A percentile compares a stretch with the other conserved stretches of the same genome.
phyloP scores from a whole-genome alignment of 2,113 vertebrate species.

The Nipponia nippon region DNA sequence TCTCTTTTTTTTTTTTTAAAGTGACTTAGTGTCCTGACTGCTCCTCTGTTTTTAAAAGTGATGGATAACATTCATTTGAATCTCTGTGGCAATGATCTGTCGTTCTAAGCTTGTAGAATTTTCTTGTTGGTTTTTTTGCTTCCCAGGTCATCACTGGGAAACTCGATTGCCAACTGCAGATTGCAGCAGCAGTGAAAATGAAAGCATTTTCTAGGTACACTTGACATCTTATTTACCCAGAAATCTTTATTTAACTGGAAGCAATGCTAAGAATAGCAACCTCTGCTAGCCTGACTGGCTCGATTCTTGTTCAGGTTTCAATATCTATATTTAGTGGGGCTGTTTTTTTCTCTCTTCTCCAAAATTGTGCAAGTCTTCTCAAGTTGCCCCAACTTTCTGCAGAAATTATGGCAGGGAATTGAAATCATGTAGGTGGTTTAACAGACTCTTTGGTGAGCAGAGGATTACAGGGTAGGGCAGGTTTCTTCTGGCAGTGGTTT shows the following conservation, averaged over 20 bases:
- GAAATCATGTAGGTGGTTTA: background rate
- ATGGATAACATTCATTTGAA: background rate
- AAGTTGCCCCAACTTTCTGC: background rate
- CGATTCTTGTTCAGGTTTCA: background rate
- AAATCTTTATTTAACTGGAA: conserved; percentile 15
- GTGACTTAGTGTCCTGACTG: background rate
- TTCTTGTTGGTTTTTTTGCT: background rate
- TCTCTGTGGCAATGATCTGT: background rate
- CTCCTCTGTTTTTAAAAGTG: background rate
- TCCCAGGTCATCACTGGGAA: background rate
- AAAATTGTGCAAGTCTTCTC: background rate
- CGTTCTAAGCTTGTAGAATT: background rate
- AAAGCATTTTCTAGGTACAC: background rate
- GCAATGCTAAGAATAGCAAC: background rate
- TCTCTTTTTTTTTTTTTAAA: background rate
- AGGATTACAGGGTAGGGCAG: background rate
- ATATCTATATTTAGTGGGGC: background rate
- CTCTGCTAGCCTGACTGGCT: background rate
- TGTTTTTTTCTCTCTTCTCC: background rate
- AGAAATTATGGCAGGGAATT: background rate
- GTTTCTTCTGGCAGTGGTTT: background rate
- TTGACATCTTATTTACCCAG: background rate
- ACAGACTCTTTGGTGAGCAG: background rate
- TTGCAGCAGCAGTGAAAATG: background rate
- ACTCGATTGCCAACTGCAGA: background rate